These are phyloP conservation scores for Toxotes jaculatrix DNA, from an alignment of 2,113 vertebrate species.

Conservation along the genomic window DNA sequence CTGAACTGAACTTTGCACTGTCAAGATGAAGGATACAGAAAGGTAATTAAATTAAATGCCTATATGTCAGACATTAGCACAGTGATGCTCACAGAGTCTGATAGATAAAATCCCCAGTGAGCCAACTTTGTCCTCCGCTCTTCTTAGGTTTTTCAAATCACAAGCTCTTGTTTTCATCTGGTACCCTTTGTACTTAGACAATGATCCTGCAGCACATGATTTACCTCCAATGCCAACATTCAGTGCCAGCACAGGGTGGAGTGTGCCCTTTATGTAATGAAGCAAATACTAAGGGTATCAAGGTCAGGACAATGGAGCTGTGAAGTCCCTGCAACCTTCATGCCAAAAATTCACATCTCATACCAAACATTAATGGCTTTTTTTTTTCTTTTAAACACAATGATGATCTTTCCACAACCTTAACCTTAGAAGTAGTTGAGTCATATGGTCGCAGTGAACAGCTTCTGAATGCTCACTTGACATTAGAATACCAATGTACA, in stretches of 20 bases:
- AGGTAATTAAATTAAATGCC: slow-evolving; percentile 42
- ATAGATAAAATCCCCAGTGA: slow-evolving; percentile 46
- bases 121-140: slow-evolving; percentile 5
- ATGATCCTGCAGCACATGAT: slow-evolving; percentile 23
- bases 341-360: neutral
- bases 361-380: neutral
- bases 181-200: slow-evolving; percentile 40
- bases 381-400: neutral
- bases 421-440: neutral
- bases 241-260: neutral
- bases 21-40: slow-evolving; percentile 29
- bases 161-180: slow-evolving; percentile 20
- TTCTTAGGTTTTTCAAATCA: slow-evolving; percentile 34
- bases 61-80: slow-evolving; percentile 37
- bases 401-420: neutral
- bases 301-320: neutral
- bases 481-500: slow-evolving; percentile 23
- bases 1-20: slow-evolving; percentile 12
- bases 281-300: neutral
- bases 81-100: slow-evolving; percentile 27
- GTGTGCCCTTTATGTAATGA: slow-evolving; percentile 15
- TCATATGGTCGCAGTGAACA: neutral
- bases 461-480: slow-evolving; percentile 23
- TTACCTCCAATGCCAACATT: slow-evolving; percentile 13
- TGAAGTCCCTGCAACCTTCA: neutral